Percentiles rank a stretch among this genome's conserved stretches.
Evolutionary conservation across 2,888 invertebrate genomes (phyloP).

Genomic region (Synanthedon myopaeformis): DNA sequence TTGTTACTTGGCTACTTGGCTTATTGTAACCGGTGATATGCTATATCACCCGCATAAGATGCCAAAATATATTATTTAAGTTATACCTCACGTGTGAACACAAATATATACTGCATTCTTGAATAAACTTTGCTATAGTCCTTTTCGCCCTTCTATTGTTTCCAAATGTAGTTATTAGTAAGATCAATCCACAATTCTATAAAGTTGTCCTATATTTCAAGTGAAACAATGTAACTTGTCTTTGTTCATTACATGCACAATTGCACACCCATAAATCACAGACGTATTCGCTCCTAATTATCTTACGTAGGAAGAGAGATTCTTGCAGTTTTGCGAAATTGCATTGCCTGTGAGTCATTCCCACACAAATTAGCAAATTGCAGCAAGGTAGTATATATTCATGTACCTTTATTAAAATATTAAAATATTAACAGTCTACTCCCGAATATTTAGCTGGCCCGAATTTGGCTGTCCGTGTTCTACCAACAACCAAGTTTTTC

Average conservation of each 20-base stretch:
- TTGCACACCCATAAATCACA: constrained; percentile 6
- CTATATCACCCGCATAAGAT: too few relatives aligned
- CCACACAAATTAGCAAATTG: neutral
- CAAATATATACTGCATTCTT: too few relatives aligned
- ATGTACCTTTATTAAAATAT: neutral
- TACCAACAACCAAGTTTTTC: too few relatives aligned
- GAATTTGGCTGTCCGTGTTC: too few relatives aligned
- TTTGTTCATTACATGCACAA: neutral
- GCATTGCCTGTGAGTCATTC: neutral
- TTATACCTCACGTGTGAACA: too few relatives aligned
- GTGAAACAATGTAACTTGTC: neutral
- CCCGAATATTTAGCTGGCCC: too few relatives aligned
- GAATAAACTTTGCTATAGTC: neutral
- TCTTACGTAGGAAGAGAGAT: constrained; percentile 10
- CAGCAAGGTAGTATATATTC: neutral
- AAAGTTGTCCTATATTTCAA: neutral
- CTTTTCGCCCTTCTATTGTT: neutral
- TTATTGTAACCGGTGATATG: too few relatives aligned
- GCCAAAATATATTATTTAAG: too few relatives aligned
- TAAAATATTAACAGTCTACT: too few relatives aligned
- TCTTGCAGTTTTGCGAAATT: constrained; percentile 1
- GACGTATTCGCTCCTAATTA: constrained; percentile 12
- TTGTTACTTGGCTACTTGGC: too few relatives aligned
- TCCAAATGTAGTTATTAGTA: neutral
- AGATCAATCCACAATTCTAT: neutral